A percentile compares a stretch with the other conserved stretches of the same genome.
phyloP scores from a whole-genome alignment of 2,113 vertebrate species.

The Pangasianodon gigas region DNA sequence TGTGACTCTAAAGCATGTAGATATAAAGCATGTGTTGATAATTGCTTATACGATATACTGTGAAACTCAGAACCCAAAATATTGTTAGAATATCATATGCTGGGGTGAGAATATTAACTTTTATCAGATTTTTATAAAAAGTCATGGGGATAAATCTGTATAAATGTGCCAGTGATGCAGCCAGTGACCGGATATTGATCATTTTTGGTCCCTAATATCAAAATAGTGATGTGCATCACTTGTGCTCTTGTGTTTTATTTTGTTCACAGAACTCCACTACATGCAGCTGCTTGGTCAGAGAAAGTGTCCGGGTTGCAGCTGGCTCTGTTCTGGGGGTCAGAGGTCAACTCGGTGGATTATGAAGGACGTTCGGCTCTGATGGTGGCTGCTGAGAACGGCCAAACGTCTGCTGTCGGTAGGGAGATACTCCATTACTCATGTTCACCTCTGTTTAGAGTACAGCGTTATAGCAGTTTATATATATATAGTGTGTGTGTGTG shows the following conservation, averaged over 20 bases:
- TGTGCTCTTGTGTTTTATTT: not conserved
- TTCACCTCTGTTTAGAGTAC: not conserved
- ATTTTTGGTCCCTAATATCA: not conserved
- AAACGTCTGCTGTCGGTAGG: conserved; percentile 85
- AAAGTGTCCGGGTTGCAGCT: conserved; percentile 86
- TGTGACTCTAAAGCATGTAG: not conserved
- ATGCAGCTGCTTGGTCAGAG: conserved; percentile 92
- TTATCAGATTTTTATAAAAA: not conserved
- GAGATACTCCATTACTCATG: not conserved
- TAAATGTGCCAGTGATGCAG: not conserved
- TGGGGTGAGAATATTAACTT: not conserved
- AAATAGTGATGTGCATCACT: not conserved
- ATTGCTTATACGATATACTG: not conserved
- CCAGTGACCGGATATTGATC: not conserved
- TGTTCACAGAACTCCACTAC: conserved; percentile 84
- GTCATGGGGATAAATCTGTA: not conserved
- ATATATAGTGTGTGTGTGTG: not conserved
- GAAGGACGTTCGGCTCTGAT: conserved; percentile 87
- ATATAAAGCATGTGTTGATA: too few species aligned
- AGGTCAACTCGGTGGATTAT: conserved; percentile 84
- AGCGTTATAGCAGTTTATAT: not conserved
- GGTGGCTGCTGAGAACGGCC: conserved; percentile 88
- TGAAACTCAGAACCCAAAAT: not conserved
- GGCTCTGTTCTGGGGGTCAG: conserved; percentile 85
- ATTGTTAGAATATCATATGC: not conserved